Percentiles rank a stretch among this genome's conserved stretches.
Evolutionary conservation across 2,113 vertebrate species (phyloP).

Genomic region (Hiodon alosoides): DNA sequence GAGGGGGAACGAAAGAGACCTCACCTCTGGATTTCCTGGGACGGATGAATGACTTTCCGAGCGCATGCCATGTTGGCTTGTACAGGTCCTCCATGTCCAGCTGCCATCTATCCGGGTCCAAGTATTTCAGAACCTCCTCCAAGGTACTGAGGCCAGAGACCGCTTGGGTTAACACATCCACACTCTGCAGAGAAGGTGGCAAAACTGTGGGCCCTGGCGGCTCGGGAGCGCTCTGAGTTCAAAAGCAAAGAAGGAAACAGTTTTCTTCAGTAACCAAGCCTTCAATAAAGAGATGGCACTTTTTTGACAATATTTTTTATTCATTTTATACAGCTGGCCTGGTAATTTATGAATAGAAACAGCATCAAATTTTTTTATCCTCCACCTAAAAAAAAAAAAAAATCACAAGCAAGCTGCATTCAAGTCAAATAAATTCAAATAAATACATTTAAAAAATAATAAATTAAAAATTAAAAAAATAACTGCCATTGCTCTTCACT

Average conservation of each 20-base stretch:
- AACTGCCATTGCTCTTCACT: too few species aligned
- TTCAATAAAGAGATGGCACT: too few species aligned
- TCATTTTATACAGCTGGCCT: too few species aligned
- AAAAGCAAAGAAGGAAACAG: constrained; percentile 23
- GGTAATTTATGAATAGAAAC: too few species aligned
- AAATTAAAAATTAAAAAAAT: too few species aligned
- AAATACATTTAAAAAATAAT: too few species aligned
- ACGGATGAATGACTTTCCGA: constrained; percentile 88
- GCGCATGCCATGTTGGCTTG: constrained; percentile 83
- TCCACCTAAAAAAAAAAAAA: too few species aligned
- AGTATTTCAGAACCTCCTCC: constrained; percentile 94
- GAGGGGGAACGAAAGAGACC: neutral
- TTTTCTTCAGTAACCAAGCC: constrained; percentile 1
- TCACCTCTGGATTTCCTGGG: constrained; percentile 89
- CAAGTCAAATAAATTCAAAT: too few species aligned
- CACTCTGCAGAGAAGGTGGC: constrained; percentile 64
- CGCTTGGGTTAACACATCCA: constrained; percentile 77
- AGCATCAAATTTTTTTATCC: too few species aligned
- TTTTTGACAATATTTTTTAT: too few species aligned
- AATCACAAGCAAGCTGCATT: too few species aligned
- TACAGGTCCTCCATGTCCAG: constrained; percentile 91
- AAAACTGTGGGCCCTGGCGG: constrained; percentile 57
- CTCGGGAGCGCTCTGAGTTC: constrained; percentile 57
- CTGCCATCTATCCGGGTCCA: constrained; percentile 93
- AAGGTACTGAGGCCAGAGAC: constrained; percentile 78